These are phyloP conservation scores for Copidosoma floridanum DNA, from an alignment of 1,140 invertebrate species.

Conservation along the genomic window DNA sequence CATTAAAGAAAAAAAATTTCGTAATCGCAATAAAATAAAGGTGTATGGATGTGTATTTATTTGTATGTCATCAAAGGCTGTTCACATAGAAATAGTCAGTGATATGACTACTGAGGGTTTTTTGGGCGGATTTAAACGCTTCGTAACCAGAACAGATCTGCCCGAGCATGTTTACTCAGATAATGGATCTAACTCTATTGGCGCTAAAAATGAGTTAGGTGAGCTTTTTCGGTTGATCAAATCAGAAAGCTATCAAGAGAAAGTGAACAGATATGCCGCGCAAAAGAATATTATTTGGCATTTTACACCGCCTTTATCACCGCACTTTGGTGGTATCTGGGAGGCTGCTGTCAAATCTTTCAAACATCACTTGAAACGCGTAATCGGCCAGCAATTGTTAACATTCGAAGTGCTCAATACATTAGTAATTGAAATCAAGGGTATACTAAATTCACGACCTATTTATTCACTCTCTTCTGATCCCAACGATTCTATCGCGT, in stretches of 20 bases:
- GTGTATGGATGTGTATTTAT: too few relatives aligned
- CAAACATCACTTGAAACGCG: background rate
- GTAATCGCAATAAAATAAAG: too few relatives aligned
- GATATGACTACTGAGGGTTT: conserved; percentile 10
- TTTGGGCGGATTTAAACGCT: background rate
- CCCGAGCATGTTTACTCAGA: background rate
- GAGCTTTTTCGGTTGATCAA: background rate
- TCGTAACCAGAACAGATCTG: background rate
- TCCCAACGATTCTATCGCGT: background rate
- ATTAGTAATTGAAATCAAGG: background rate
- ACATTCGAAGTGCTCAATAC: too few relatives aligned
- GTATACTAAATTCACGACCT: background rate
- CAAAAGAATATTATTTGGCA: too few relatives aligned
- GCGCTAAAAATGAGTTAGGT: background rate
- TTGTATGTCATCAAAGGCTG: too few relatives aligned
- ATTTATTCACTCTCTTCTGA: background rate
- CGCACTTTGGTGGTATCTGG: too few relatives aligned
- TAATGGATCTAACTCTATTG: too few relatives aligned
- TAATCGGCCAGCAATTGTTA: background rate
- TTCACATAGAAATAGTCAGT: too few relatives aligned
- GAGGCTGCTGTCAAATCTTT: background rate
- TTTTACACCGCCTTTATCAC: too few relatives aligned
- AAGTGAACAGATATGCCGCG: conserved; percentile 3
- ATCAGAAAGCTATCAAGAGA: background rate
- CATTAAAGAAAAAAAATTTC: too few relatives aligned